A percentile compares a stretch with the other conserved stretches of the same genome.
Conservation (phyloP, 2,797 vertebrate genomes). For the Enteromius paludinosus region DNA sequence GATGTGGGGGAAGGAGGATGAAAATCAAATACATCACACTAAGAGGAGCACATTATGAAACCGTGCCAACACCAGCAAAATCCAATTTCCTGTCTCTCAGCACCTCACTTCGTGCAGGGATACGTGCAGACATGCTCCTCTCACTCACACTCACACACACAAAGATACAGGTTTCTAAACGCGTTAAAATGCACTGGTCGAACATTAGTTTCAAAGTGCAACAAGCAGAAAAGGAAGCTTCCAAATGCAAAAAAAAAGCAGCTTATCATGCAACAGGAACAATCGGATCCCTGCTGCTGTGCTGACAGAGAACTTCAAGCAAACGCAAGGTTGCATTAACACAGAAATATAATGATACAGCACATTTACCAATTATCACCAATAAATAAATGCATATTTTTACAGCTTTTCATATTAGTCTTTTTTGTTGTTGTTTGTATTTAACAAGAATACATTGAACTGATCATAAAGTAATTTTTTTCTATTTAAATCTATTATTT, state of each 20-base stretch:
- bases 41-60: conserved; percentile 22
- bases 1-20: not conserved
- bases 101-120: conserved; percentile 21
- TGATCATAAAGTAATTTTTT: not conserved
- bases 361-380: not conserved
- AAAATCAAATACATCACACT: conserved; percentile 34
- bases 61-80: not conserved
- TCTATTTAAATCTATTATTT: not conserved
- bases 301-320: conserved; percentile 2
- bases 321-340: not conserved
- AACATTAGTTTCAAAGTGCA: conserved; percentile 3
- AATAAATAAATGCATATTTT: not conserved
- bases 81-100: conserved; percentile 52
- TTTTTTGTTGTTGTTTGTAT: not conserved
- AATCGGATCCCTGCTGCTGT: not conserved
- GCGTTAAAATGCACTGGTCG: not conserved
- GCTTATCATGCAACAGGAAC: conserved; percentile 5
- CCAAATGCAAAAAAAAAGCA: not conserved
- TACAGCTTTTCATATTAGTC: not conserved
- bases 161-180: not conserved
- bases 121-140: conserved; percentile 32
- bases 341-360: not conserved
- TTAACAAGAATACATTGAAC: no score
- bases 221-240: not conserved
- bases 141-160: not conserved